These are phyloP conservation scores for Himantopus leucocephalus DNA, from an alignment of 2,113 vertebrate genomes.

Conservation along the genomic window DNA sequence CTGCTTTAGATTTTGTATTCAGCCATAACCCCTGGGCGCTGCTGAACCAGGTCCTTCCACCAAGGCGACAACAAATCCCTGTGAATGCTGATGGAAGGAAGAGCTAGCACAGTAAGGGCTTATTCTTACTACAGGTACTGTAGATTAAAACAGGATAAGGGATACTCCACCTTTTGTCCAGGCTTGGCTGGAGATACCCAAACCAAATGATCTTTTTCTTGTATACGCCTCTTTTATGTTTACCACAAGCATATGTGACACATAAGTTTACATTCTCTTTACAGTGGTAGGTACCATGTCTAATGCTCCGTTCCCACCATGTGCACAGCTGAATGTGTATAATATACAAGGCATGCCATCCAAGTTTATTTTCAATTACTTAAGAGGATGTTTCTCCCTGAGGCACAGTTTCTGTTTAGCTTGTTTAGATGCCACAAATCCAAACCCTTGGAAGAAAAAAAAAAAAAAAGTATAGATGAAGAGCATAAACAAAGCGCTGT, in stretches of 20 bases:
- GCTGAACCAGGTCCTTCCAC: not conserved
- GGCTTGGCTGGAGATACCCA: not conserved
- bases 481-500: not conserved
- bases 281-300: not conserved
- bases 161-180: not conserved
- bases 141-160: not conserved
- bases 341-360: not conserved
- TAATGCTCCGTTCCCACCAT: not conserved
- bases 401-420: slow-evolving; percentile 45
- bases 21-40: not conserved
- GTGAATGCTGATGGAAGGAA: not conserved
- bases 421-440: slow-evolving; percentile 50
- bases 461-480: not conserved
- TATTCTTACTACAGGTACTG: not conserved
- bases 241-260: not conserved
- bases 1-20: not conserved
- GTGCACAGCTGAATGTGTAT: not conserved
- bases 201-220: not conserved
- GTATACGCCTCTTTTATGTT: not conserved
- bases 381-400: slow-evolving; percentile 38
- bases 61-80: not conserved
- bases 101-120: not conserved
- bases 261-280: not conserved
- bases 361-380: slow-evolving; percentile 45
- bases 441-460: not conserved